Percentiles rank a stretch among this genome's conserved stretches.
phyloP scores from a whole-genome alignment of 2,797 vertebrate genomes.

The Parauchenoglanis punctatus region DNA sequence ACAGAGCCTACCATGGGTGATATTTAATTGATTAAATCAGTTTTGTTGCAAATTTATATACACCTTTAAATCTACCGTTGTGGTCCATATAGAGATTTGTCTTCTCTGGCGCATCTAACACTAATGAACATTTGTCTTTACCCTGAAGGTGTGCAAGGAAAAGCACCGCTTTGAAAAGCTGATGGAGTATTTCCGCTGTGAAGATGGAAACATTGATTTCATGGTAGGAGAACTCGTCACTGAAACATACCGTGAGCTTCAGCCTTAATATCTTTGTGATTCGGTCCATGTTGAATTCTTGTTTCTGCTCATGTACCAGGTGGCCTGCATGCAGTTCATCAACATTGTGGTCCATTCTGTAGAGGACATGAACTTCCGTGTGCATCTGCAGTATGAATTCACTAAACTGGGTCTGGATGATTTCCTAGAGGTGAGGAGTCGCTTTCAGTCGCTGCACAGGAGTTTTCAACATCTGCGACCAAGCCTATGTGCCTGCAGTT shows the following conservation, averaged over 20 bases:
- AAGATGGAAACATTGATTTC: constrained; percentile 97
- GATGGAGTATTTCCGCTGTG: constrained; percentile 94
- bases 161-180: constrained; percentile 95
- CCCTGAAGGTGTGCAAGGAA: constrained; percentile 91
- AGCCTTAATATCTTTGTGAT: not conserved
- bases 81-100: not conserved
- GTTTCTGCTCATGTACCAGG: constrained; percentile 69
- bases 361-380: constrained; percentile 97
- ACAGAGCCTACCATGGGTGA: not conserved
- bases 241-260: constrained; percentile 3
- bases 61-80: not conserved
- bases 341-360: constrained; percentile 97
- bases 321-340: constrained; percentile 98
- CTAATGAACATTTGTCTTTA: constrained; percentile 15
- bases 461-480: not conserved
- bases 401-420: constrained; percentile 95
- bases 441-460: not conserved
- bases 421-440: constrained; percentile 85
- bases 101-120: not conserved
- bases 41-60: not conserved
- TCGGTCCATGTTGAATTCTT: not conserved
- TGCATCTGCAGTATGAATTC: constrained; percentile 94
- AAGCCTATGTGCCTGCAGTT: not conserved
- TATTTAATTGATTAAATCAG: not conserved
- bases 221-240: constrained; percentile 79